Evolutionary conservation across 1,140 invertebrate genomes (phyloP), one percentile per base, ranked within the genome.

Genomic region (Papilio polytes): DNA sequence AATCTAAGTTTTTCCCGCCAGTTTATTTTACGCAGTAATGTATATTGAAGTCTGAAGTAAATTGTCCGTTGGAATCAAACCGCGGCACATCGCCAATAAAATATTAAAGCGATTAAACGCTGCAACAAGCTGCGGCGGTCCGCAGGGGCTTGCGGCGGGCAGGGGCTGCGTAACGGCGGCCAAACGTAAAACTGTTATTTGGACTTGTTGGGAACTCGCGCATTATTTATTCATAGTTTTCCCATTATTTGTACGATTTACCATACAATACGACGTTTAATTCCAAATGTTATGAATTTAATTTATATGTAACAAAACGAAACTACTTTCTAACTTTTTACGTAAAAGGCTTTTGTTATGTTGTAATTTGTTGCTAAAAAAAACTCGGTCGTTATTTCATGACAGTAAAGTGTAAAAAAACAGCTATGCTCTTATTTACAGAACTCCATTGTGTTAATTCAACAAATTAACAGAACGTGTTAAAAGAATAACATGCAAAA

Each of bases 31-130:
- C 41, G 72, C 44, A 41, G 85, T 82, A 86, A 87, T 88, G 87
- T 80, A 88, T 36, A 15, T 26, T 13, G 22, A 26, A 26, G 22
- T 3, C 59, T 26, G 22, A 26, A 63, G 59, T 1, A 63, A 26
- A 13, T 31, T 70, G 31, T 31, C 63, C 26, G 22, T 6, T 18
- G 26, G 3, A 70, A 26, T 31, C 22, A 31, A 70, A 15, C 3
- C 63, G 13, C 44, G 22, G 46, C 59, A 53, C 85, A 80, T 87
- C 83, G 83, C 82, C 79, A 81, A 83, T 82, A 86, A 88, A 88
- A 85, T 88, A 92, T 93, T 88, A 87, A 92, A 88, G 84, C 89
- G 92, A 92, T 92, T 92, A 92, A 93, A 92, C 85, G 90, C 80
- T 70, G 85, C 79, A 84, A 83, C 84, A 82, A 84, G 80, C 85